phyloP scores from a whole-genome alignment of 2,113 vertebrate species.

The Notiomystis cincta region DNA sequence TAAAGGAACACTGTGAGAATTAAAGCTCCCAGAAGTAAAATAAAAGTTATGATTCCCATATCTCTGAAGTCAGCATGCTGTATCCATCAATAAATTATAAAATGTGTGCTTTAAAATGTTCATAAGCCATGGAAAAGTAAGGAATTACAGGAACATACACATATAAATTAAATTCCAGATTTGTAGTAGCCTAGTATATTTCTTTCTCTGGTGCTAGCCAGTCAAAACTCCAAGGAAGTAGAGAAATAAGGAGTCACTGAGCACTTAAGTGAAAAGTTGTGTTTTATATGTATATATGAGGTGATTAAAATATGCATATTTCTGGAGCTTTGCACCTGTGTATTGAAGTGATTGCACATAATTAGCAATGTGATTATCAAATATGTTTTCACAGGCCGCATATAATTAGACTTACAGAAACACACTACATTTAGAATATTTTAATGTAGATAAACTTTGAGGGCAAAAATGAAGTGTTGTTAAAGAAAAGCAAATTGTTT shows the following conservation, averaged over 20 bases:
- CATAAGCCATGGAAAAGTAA: neutral
- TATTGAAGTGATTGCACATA: constrained; percentile 61
- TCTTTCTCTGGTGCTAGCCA: neutral
- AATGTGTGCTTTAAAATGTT: neutral
- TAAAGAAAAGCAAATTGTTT: constrained; percentile 31
- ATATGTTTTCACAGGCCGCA: constrained; percentile 49
- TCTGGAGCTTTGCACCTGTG: constrained; percentile 52
- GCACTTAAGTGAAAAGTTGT: neutral
- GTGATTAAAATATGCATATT: constrained; percentile 20
- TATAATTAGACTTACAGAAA: constrained; percentile 65
- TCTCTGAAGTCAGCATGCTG: neutral
- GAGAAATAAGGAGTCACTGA: neutral
- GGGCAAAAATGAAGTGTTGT: constrained; percentile 38
- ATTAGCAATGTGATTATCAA: constrained; percentile 56
- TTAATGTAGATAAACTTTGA: constrained; percentile 65
- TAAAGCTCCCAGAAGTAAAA: constrained; percentile 53
- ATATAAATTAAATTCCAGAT: neutral
- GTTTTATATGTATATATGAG: neutral
- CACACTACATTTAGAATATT: constrained; percentile 61
- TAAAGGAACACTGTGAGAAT: constrained; percentile 32
- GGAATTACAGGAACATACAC: neutral
- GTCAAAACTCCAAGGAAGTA: neutral
- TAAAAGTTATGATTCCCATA: constrained; percentile 31
- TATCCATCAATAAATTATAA: neutral
- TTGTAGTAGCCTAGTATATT: neutral